These are phyloP conservation scores for Siniperca obscura DNA, from an alignment of 2,797 vertebrate genomes.

Conservation along the genomic window DNA sequence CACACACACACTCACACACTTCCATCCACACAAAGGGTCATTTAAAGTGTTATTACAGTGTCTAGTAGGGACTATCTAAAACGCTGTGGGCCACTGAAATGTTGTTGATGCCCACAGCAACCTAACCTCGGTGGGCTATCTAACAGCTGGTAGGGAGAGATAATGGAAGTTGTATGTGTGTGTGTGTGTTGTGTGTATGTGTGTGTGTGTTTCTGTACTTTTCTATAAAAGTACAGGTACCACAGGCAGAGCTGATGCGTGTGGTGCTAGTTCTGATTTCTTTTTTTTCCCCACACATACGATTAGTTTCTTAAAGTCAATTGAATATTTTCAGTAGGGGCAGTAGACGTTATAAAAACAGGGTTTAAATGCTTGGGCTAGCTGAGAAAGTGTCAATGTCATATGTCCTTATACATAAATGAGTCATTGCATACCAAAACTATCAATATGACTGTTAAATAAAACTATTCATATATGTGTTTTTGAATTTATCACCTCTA, in stretches of 20 bases:
- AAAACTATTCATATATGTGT: not conserved
- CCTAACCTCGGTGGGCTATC: slow-evolving; percentile 62
- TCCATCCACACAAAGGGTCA: slow-evolving; percentile 47
- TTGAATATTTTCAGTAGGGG: not conserved
- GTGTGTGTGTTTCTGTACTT: slow-evolving; percentile 10
- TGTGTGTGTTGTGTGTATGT: slow-evolving; percentile 23
- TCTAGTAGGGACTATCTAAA: slow-evolving; percentile 56
- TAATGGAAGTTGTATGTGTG: slow-evolving; percentile 47
- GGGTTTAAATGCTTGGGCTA: not conserved
- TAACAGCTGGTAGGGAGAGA: slow-evolving; percentile 67
- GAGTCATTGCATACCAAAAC: not conserved
- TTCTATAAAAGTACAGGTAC: slow-evolving; percentile 11
- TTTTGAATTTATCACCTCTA: not conserved
- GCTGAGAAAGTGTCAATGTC: slow-evolving; percentile 1
- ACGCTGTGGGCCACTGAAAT: slow-evolving; percentile 59
- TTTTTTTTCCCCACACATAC: not conserved
- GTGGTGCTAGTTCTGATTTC: not conserved
- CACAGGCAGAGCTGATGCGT: slow-evolving; percentile 20
- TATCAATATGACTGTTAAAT: not conserved
- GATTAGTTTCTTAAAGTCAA: not conserved
- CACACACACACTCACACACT: slow-evolving; percentile 27
- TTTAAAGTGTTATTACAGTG: slow-evolving; percentile 59
- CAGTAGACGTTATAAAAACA: not conserved
- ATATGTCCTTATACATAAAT: not conserved
- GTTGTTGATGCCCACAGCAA: slow-evolving; percentile 67